Evolutionary conservation across 1,140 invertebrate species (phyloP), one percentile per base, ranked within the genome.

Genomic region (Pygmarrhopalites habei): DNA sequence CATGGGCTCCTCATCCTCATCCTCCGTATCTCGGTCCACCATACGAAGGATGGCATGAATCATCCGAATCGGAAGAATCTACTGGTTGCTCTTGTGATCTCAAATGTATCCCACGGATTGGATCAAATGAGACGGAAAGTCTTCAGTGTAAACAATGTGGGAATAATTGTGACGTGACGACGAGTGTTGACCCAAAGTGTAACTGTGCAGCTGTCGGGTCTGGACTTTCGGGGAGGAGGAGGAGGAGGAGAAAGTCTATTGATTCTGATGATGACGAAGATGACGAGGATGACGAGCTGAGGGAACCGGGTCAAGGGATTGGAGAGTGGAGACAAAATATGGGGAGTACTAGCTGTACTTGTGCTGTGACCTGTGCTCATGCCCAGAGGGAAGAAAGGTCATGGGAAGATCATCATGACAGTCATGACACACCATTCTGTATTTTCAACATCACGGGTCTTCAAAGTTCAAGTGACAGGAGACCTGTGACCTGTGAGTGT

Each of bases 151-250:
- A 14, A 15, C 23, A 21, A 12, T 55, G 51, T 55, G 51, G 51
- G 15, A 55, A 55, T 26, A 55, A 55, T 32, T 55, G 51, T 32
- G 51, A 55, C 29, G 51, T 55, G 51, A 32, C 5, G 15, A 55
- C 51, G 21, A 10, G 10, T 7, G 29, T 21, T 15, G 17, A 7
- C 29, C 51, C 51, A 7, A 12, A 3, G 5, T 55, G 51, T 21
- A 32, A 19, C 51, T 55, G 51, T 28, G 51, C 51, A 10, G 29
- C 29, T 12, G 5, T 55, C 29, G 51, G 51, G 4, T 7, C 51
- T 21, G 46, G 46, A 7, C 10, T 49, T 7, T 49, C 46, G 7
- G 19, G 46, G 7, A 7, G 12, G 23, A 21, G 7, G 7, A 19
- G 46, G 19, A 12, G 46, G 46, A 39, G 17, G 17, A 39, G 17